Conservation (phyloP, 2,113 vertebrate genomes). For the Tetrax tetrax region DNA sequence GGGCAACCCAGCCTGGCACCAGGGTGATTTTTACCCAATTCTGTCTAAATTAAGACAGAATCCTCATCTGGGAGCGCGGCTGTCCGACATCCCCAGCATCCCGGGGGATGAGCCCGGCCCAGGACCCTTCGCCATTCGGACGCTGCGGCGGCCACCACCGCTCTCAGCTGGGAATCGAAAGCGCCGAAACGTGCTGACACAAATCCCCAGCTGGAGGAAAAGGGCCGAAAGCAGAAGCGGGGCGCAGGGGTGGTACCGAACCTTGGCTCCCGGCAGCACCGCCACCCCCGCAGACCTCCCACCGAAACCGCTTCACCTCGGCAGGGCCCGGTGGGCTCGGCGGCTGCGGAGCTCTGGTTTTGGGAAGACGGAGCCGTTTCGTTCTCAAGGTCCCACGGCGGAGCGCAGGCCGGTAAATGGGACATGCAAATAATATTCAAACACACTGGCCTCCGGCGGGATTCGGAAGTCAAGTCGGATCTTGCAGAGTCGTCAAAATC, state of each 20-base stretch:
- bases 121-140: too few relatives aligned
- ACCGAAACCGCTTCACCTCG: not conserved
- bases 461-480: not conserved
- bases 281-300: not conserved
- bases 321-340: not conserved
- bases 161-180: not conserved
- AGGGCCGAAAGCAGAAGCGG: not conserved
- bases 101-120: too few relatives aligned
- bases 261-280: not conserved
- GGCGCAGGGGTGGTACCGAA: accelerated
- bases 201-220: not conserved
- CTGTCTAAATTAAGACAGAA: not conserved
- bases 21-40: not conserved
- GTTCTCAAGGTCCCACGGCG: not conserved
- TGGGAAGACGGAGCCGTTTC: not conserved
- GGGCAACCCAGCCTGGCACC: not conserved
- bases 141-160: too few relatives aligned
- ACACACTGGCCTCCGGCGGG: not conserved
- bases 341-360: not conserved
- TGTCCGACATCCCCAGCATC: too few relatives aligned
- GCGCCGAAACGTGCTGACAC: not conserved
- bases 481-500: not conserved
- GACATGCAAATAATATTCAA: too few relatives aligned
- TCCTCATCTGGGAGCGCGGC: not conserved
- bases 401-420: too few relatives aligned